phyloP scores from a whole-genome alignment of 2,797 vertebrate genomes.

The Eleutherodactylus coqui region DNA sequence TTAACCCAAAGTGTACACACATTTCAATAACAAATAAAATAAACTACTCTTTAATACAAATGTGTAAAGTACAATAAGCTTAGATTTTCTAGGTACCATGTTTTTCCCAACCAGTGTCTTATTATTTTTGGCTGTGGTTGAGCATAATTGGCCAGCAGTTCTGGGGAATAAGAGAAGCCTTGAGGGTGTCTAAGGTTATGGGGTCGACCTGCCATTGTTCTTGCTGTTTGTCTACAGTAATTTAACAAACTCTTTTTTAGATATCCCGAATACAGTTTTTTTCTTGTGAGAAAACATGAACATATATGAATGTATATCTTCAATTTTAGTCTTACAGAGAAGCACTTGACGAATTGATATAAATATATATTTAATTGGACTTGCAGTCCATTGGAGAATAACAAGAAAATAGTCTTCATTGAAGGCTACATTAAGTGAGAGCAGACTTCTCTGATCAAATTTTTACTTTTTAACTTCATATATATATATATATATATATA shows the following conservation, averaged over 20 bases:
- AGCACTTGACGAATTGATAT: background rate
- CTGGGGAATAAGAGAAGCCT: slow-evolving; percentile 16
- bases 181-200: slow-evolving; percentile 38
- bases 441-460: too few relatives aligned
- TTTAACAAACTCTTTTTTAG: slow-evolving; percentile 19
- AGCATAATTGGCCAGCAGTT: slow-evolving; percentile 29
- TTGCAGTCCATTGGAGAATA: too few relatives aligned
- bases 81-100: background rate
- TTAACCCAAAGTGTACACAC: too few relatives aligned
- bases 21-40: background rate
- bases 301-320: background rate
- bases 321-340: background rate
- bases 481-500: slow-evolving; percentile 1
- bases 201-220: slow-evolving; percentile 24
- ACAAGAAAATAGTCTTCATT: too few relatives aligned
- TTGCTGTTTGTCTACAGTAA: slow-evolving; percentile 38
- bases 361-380: too few relatives aligned
- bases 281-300: slow-evolving; percentile 9
- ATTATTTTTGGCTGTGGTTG: slow-evolving; percentile 33
- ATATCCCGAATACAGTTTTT: background rate
- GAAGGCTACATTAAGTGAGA: too few relatives aligned
- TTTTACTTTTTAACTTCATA: too few relatives aligned
- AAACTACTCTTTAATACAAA: background rate
- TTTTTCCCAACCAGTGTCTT: slow-evolving; percentile 10
- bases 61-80: background rate